Evolutionary conservation across 2,888 invertebrate species (phyloP).

Genomic region (Cephus pulcher): DNA sequence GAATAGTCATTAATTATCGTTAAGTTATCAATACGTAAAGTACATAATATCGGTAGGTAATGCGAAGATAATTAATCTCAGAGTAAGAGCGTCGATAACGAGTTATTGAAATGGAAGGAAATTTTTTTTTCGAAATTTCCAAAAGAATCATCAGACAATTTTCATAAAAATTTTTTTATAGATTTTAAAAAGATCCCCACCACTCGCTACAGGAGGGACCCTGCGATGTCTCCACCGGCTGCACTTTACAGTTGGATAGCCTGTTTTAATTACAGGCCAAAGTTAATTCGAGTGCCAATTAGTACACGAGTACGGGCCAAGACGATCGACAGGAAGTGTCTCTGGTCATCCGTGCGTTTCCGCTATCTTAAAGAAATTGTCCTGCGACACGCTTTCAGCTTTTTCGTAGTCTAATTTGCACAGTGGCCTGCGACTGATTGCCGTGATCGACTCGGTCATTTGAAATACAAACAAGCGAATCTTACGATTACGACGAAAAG

Average conservation of each 20-base stretch:
- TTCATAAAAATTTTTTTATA: background rate
- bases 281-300: background rate
- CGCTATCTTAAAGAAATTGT: conserved; percentile 14
- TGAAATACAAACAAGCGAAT: background rate
- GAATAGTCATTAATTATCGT: background rate
- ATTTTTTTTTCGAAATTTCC: background rate
- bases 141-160: background rate
- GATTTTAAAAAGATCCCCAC: background rate
- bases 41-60: background rate
- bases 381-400: conserved; percentile 19
- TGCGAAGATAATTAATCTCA: background rate
- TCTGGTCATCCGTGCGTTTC: conserved; percentile 12
- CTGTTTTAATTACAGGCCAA: conserved; percentile 1
- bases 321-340: background rate
- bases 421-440: conserved; percentile 4
- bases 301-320: background rate
- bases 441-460: background rate
- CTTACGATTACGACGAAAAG: background rate
- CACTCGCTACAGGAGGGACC: background rate
- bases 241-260: background rate
- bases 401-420: conserved; percentile 13
- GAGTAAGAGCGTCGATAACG: background rate
- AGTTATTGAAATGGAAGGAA: background rate
- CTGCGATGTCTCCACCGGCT: background rate
- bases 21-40: background rate